Base-by-base conservation (phyloP, 2,113 vertebrate genomes). In the Melanostigma gelatinosum region DNA sequence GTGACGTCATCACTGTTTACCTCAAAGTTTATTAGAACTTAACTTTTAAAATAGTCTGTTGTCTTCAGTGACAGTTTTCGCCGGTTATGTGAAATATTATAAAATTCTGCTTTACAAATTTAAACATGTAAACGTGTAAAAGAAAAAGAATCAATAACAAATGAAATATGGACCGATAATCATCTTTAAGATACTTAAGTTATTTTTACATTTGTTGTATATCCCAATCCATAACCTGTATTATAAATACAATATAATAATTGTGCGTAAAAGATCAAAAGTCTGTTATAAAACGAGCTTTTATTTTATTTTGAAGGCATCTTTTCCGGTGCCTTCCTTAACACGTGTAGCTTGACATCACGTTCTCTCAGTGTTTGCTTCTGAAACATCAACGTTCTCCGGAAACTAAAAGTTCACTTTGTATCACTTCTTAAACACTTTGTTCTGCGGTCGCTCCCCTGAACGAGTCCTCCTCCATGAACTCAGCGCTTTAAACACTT, bases 251-350 rank as follows among this genome's bases (percentile, higher is more conserved):
- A 58, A 27, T 27, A 27, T 13, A 27, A 55, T 24, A 27, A 48
- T 15, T 6, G 32, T 36, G 8, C 36, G 60, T 20, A 36, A 36
- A 62, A 58, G 11, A 57, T 57, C 11, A 57, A 13, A n/a, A 2
- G 12, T 27, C n/a, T 5, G 54, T 57, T 13, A 11, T 13, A 24
- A 55, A 2, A 15, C 27, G 57, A 60, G n/a, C 12, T 3, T 20
- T 27, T 22, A 3, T 77, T 70, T 78, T 72, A 66, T 73, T 80
- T 20, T 80, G 61, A 58, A 80, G 60, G 48, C 8, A 0, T 15
- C 0, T 0, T 1, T 66, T 72, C 69, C 77, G 52, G 69, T 38
- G 24, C 4, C 58, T 4, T 11, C 8, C 10, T 22, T 0, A 6
- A 3, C 2, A 12, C 15, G 27, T 18, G 18, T 7, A 3, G 9